Base-by-base conservation (phyloP, 2,888 invertebrate genomes). In the Stenodera caucasica region DNA sequence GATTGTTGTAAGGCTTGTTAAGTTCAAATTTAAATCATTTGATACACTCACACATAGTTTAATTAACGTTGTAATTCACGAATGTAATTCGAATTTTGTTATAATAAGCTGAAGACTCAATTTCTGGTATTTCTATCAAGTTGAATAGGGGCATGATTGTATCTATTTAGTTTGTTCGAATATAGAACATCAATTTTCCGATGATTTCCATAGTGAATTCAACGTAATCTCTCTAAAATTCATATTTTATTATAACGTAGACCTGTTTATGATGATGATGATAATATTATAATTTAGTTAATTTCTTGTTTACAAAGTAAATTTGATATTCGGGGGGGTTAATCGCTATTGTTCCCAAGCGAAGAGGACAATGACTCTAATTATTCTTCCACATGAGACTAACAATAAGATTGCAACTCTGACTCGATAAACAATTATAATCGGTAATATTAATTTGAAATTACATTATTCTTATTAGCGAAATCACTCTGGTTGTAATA, bases 331-430 rank as follows among this genome's bases (percentile, higher is more conserved):
- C n/a, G 26, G 11, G 2, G 1, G 21, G 11, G 32, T 33, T 52
- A 58, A 61, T 55, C 52, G 32, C 51, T 61, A 58, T 61, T 58
- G 52, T 51, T 55, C 58, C 57, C 55, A 32, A 35, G 55, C 40
- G 57, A 29, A 58, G 30, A 21, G 45, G 51, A 21, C 30, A 63
- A 57, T 49, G 63, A 57, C 54, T 55, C 53, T 63, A 60, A 63
- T 60, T 63, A 63, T 53, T 60, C 59, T 60, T 63, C 57, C 50
- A 57, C 60, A 57, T 63, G 59, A 54, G 52, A 58, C n/a, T n/a
- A n/a, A n/a, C n/a, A n/a, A 26, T 18, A 45, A 54, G 54, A 51
- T 62, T 62, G 59, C 54, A 51, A 57, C 54, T 57, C 53, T 49
- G 45, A 63, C 45, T 56, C 51, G 49, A 56, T 56, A 55, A 59